Percentiles rank a stretch among this genome's conserved stretches.
Conservation (phyloP, 2,113 vertebrate genomes). For the Amblyornis subalaris region DNA sequence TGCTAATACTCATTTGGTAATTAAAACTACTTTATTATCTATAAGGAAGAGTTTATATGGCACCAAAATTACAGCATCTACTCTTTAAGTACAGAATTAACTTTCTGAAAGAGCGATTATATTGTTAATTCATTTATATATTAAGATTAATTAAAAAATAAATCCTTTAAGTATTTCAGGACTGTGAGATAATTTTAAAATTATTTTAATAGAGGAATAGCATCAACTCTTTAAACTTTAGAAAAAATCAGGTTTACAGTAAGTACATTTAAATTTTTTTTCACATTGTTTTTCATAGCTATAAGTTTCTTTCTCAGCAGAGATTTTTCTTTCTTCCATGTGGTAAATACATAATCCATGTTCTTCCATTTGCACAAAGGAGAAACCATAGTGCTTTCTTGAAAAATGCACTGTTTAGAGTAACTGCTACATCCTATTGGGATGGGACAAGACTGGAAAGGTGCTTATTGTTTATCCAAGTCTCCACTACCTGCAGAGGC, state of each 20-base stretch:
- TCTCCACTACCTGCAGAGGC: neutral
- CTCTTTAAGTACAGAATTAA: neutral
- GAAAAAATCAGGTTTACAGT: neutral
- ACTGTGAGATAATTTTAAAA: neutral
- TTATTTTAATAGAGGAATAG: neutral
- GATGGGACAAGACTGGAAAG: neutral
- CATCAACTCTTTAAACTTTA: neutral
- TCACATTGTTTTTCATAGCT: neutral
- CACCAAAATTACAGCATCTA: neutral
- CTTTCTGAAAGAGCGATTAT: neutral
- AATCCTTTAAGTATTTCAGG: neutral
- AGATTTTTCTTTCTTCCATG: neutral
- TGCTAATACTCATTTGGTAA: neutral
- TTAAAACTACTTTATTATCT: neutral
- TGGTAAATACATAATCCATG: neutral
- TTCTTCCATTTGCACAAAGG: neutral
- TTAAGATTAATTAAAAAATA: constrained; percentile 3
- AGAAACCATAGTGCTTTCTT: neutral
- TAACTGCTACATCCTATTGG: neutral
- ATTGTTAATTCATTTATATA: neutral
- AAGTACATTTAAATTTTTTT: neutral
- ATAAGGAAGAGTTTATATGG: neutral
- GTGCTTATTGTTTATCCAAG: neutral
- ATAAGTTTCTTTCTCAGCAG: neutral
- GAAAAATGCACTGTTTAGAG: neutral